Percentiles rank a stretch among this genome's conserved stretches.
phyloP scores from a whole-genome alignment of 2,888 invertebrate species.

The Drosophila multiciliata region DNA sequence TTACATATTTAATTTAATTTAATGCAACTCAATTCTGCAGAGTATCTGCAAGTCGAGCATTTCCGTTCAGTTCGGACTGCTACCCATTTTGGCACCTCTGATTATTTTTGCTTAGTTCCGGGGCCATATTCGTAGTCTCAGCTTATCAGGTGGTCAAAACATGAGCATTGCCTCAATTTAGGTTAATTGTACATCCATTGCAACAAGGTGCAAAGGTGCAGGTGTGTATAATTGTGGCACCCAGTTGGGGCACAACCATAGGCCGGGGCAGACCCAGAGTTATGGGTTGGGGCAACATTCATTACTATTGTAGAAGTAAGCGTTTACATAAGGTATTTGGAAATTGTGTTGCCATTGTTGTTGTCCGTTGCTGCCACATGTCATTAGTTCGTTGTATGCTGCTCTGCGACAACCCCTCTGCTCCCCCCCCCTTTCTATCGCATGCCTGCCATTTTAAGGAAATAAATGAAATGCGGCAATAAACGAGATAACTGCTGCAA shows the following conservation, averaged over 20 bases:
- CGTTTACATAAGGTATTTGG: constrained; percentile 54
- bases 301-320: constrained; percentile 34
- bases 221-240: background rate
- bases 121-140: constrained; percentile 9
- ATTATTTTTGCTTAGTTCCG: constrained; percentile 47
- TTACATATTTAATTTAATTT: rapidly evolving
- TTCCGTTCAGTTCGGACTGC: background rate
- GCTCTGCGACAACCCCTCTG: background rate
- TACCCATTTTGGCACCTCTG: constrained; percentile 16
- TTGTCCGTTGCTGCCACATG: constrained; percentile 42
- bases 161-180: constrained; percentile 72
- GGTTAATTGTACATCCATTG: constrained; percentile 73
- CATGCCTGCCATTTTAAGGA: constrained; percentile 21
- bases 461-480: constrained; percentile 61
- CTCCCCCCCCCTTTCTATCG: background rate
- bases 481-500: constrained; percentile 54
- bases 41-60: background rate
- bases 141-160: constrained; percentile 64
- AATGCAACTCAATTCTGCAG: background rate
- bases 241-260: background rate
- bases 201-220: constrained; percentile 24
- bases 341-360: constrained; percentile 42
- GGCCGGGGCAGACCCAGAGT: background rate
- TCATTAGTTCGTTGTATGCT: constrained; percentile 48
- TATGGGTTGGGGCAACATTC: constrained; percentile 22